Base-by-base conservation (phyloP, 2,888 invertebrate species). In the Trichopria drosophilae region DNA sequence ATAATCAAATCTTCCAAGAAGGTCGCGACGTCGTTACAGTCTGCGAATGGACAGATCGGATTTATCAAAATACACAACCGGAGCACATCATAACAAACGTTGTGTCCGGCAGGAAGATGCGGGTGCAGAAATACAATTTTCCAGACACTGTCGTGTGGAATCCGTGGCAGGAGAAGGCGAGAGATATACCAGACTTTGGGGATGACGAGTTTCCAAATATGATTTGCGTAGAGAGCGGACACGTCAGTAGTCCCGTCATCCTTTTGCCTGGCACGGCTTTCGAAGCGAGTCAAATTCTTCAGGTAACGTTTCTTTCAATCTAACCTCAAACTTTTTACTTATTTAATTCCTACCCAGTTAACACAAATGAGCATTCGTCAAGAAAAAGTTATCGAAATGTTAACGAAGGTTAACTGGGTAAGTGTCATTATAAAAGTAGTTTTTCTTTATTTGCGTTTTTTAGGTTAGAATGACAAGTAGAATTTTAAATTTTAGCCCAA, bases 81-180 rank as follows among this genome's bases (percentile, higher is more conserved):
- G 92, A 93, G 75, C 92, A 95, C 77, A 88, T 92, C 71, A 90
- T 96, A 69, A 91, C 91, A 58, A 93, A 93, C 77, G 91, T 93
- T 34, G 93, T 92, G 44, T 92, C 92, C 59, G 91, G 92, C 0
- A 81, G 93, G 55, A 92, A 92, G 79, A 91, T 95, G 89, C 83
- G 90, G 70, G 85, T 96, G 71, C 90, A 90, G 77, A 95, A 95
- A 78, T 90, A 90, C 77, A 94, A 95, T 79, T 91, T 96, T 73
- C 93, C 94, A 1, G 95, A 95, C 70, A 93, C 94, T 79, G 96
- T 96, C 59, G 85, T 96, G 59, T 97, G 96, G 96, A 96, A 96
- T 80, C 96, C 96, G 0, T 96, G 96, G 96, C 80, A 87, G 59
- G 93, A 94, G 67, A 90, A 89, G 75, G 94, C 95, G 19, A 88